Base-by-base conservation (phyloP, 2,797 vertebrate genomes). In the Mormyrops attenuatus region DNA sequence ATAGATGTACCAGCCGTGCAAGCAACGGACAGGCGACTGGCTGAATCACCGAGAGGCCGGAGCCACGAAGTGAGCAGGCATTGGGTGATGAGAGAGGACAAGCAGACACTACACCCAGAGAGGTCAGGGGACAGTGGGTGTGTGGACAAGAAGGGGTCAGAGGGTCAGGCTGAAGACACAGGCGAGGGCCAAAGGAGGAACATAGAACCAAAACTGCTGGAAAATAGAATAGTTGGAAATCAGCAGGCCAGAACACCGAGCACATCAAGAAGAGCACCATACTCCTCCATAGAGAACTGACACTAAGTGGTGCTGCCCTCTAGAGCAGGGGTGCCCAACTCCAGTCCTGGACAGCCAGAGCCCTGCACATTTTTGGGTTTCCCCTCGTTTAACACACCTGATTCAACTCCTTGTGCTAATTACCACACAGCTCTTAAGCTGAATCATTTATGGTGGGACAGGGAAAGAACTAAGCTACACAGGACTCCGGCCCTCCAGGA, bases 11-110 rank as follows among this genome's bases (percentile, higher is more conserved):
- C 13, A 41, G 38, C 7, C 84, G 3, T 47, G 80, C 44, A 49
- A 84, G 20, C 44, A 52, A 85, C 3, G 3, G 49, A 30, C 47
- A 6, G 89, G 89, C 55, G 73, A 89, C 89, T 49, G 87, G 90
- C 82, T 89, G 34, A 77, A 77, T 38, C 13, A 41, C 69, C 6
- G 15, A 20, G 34, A 77, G 34, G 30, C 69, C 6, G n/a, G 44
- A 22, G 63, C 55, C 38, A 44, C 38, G 1, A 84, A 20, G 17
- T 50, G 44, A 13, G 11, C 80, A 50, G 20, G 80, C 2, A 50
- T 22, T 85, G 80, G 80, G 20, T 26, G 47, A 26, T n/a, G 80
- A 85, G 38, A 8, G 80, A 49, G 44, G 41, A 44, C 17, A 41
- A 49, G 41, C 8, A 26, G 80, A 84, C 80, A 66, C 63, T 30